Evolutionary conservation across 2,797 vertebrate genomes (phyloP).

Genomic region (Paguma larvata): DNA sequence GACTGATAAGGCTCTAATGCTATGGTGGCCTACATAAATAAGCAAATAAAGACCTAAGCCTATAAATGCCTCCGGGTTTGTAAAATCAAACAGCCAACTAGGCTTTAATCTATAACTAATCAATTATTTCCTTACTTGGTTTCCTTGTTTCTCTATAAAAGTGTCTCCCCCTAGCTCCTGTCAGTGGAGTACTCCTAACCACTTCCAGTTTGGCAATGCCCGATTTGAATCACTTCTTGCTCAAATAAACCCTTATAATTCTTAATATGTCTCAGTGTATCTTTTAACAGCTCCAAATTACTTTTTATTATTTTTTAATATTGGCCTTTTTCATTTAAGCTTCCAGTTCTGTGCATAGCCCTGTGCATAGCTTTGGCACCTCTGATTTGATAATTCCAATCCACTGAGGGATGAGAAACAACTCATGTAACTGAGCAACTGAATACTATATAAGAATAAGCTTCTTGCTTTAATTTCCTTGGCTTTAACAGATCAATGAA

Average conservation of each 20-base stretch:
- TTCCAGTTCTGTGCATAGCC: not conserved
- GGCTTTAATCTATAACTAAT: not conserved
- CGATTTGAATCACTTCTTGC: not conserved
- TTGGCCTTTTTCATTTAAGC: not conserved
- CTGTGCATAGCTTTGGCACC: not conserved
- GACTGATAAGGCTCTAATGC: not conserved
- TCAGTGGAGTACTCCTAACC: not conserved
- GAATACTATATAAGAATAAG: not conserved
- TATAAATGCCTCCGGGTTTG: not conserved
- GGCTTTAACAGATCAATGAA: not conserved
- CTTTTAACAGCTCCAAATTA: not conserved
- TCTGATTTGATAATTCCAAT: not conserved
- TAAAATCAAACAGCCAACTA: not conserved
- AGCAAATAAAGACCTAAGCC: not conserved
- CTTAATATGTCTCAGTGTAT: not conserved
- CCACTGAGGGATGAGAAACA: not conserved
- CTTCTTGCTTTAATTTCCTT: not conserved
- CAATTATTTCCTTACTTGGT: not conserved
- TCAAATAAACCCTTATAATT: not conserved
- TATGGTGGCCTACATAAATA: too few species aligned
- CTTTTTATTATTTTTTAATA: not conserved
- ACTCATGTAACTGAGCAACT: not conserved
- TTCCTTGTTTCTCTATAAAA: not conserved
- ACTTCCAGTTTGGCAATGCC: not conserved
- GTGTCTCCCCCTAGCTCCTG: not conserved